These are phyloP conservation scores for Megaceryle torquata DNA, from an alignment of 2,113 vertebrate species.

Conservation along the genomic window DNA sequence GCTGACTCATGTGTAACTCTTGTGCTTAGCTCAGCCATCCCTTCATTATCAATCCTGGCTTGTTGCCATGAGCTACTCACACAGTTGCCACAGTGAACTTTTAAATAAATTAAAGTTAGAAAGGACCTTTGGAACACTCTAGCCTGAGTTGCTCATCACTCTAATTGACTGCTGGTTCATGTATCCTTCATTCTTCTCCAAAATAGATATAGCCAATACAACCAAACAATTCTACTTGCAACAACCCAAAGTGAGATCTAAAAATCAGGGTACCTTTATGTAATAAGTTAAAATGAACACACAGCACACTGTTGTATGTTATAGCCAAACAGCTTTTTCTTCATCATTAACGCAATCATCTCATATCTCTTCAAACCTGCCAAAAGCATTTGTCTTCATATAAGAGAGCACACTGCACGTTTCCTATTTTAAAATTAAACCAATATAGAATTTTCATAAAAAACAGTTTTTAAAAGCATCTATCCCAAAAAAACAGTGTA, in stretches of 20 bases:
- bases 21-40: slow-evolving; percentile 44
- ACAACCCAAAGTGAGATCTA: neutral
- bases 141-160: neutral
- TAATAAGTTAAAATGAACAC: neutral
- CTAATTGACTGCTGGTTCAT: neutral
- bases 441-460: neutral
- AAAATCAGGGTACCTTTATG: neutral
- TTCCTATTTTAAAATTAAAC: neutral
- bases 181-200: neutral
- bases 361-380: neutral
- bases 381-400: neutral
- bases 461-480: neutral
- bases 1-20: slow-evolving; percentile 8
- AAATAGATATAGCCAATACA: neutral
- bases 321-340: neutral
- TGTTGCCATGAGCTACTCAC: neutral
- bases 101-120: slow-evolving; percentile 31
- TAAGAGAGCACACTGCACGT: neutral
- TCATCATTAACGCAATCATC: neutral
- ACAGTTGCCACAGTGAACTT: neutral
- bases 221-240: neutral
- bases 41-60: slow-evolving; percentile 10
- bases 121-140: neutral
- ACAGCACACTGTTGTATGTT: neutral
- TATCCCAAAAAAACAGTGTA: neutral